Evolutionary conservation across 2,113 vertebrate species (phyloP).

Genomic region (Gadus chalcogrammus): DNA sequence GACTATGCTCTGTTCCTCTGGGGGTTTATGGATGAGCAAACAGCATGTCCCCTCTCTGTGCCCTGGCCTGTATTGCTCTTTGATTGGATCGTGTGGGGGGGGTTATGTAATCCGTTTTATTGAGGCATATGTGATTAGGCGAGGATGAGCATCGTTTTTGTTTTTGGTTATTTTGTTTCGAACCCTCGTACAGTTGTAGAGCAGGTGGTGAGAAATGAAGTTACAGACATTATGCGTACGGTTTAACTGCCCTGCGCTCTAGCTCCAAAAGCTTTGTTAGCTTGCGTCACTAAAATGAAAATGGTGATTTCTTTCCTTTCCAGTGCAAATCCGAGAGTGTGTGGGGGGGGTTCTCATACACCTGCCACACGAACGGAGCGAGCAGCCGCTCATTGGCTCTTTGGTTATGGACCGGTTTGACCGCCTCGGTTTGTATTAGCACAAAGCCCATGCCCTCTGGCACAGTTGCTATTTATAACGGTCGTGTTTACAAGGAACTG

Average conservation of each 20-base stretch:
- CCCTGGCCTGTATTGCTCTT: constrained; percentile 33
- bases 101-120: constrained; percentile 52
- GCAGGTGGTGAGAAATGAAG: neutral
- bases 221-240: too few relatives aligned
- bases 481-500: constrained; percentile 48
- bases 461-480: constrained; percentile 56
- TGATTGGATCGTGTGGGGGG: constrained; percentile 28
- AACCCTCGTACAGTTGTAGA: neutral
- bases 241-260: neutral
- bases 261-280: neutral
- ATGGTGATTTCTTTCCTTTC: too few relatives aligned
- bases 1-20: constrained; percentile 55
- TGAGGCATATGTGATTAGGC: neutral
- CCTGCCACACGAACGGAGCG: constrained; percentile 19
- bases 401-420: constrained; percentile 61
- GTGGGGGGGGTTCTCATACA: neutral
- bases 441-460: constrained; percentile 50
- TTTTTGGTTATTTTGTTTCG: too few relatives aligned
- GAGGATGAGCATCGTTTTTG: too few relatives aligned
- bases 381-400: constrained; percentile 38
- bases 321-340: neutral
- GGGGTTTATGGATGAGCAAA: constrained; percentile 64
- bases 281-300: too few relatives aligned
- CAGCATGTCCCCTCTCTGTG: constrained; percentile 49
- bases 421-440: constrained; percentile 53